Percentiles rank a stretch among this genome's conserved stretches.
These are phyloP conservation scores for Terebella lapidaria DNA, from an alignment of 2,888 invertebrate species.

Conservation along the genomic window DNA sequence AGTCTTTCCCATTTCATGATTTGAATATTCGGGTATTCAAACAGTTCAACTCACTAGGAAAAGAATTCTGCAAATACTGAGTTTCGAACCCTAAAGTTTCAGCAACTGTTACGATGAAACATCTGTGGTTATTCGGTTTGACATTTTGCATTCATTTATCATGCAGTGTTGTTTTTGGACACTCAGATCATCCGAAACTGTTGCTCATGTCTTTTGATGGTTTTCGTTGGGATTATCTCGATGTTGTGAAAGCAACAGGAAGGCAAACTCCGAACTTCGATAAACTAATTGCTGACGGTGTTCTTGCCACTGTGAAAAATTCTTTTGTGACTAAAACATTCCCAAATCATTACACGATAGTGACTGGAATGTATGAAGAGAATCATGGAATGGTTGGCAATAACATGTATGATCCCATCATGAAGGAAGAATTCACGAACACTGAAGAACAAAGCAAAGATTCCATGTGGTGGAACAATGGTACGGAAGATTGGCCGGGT, in stretches of 20 bases:
- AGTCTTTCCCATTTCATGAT: too few species aligned
- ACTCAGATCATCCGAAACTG: conserved; percentile 52
- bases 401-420: conserved; percentile 58
- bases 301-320: conserved; percentile 54
- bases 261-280: conserved; percentile 61
- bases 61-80: too few species aligned
- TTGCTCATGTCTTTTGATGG: conserved; percentile 68
- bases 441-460: conserved; percentile 39
- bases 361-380: conserved; percentile 62
- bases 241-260: conserved; percentile 39
- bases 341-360: conserved; percentile 70
- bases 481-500: conserved; percentile 22
- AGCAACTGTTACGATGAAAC: too few species aligned
- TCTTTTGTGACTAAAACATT: conserved; percentile 64
- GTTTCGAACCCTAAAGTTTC: too few species aligned
- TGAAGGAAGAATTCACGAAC: conserved; percentile 28
- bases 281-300: conserved; percentile 59
- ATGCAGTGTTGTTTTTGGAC: too few species aligned
- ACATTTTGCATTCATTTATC: too few species aligned
- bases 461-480: conserved; percentile 58
- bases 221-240: conserved; percentile 66
- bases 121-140: too few species aligned
- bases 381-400: conserved; percentile 68
- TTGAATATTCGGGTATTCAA: too few species aligned
- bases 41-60: too few species aligned